phyloP scores from a whole-genome alignment of 1,140 invertebrate genomes.

The Cyrtorhinus lividipennis region DNA sequence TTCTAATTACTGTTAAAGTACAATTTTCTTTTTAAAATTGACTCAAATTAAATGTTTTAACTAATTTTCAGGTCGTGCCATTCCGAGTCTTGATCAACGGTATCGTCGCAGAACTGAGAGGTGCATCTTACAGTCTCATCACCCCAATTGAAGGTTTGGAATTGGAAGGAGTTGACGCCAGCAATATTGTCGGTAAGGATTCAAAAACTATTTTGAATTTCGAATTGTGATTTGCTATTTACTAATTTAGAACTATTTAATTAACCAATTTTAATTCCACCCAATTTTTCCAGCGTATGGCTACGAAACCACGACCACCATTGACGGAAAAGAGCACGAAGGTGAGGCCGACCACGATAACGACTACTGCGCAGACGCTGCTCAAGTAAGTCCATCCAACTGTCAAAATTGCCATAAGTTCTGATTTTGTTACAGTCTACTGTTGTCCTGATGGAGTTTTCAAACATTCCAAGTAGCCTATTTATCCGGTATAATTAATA shows the following conservation, averaged over 20 bases:
- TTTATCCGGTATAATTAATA: no score
- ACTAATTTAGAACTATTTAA: no score
- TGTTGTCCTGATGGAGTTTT: no score
- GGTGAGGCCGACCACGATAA: not conserved
- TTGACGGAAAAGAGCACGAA: not conserved
- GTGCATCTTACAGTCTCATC: slow-evolving; percentile 31
- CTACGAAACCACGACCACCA: not conserved
- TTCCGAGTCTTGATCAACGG: slow-evolving; percentile 27
- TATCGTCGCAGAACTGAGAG: slow-evolving; percentile 27
- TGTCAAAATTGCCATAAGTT: no score
- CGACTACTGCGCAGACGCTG: not conserved
- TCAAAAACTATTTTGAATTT: no score
- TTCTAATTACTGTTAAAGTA: no score
- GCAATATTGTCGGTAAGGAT: slow-evolving; percentile 31
- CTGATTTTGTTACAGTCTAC: no score
- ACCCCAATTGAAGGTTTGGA: slow-evolving; percentile 32
- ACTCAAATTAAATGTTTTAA: not conserved
- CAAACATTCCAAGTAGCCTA: no score
- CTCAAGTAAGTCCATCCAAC: not conserved
- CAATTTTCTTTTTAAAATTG: not conserved
- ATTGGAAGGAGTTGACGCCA: slow-evolving; percentile 28
- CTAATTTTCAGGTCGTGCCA: slow-evolving; percentile 4
- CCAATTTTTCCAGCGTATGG: not conserved
- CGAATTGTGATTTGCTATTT: no score
- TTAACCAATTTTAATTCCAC: not conserved